Evolutionary conservation across 1,140 invertebrate genomes (phyloP).

Genomic region (Arctopsyche grandis): DNA sequence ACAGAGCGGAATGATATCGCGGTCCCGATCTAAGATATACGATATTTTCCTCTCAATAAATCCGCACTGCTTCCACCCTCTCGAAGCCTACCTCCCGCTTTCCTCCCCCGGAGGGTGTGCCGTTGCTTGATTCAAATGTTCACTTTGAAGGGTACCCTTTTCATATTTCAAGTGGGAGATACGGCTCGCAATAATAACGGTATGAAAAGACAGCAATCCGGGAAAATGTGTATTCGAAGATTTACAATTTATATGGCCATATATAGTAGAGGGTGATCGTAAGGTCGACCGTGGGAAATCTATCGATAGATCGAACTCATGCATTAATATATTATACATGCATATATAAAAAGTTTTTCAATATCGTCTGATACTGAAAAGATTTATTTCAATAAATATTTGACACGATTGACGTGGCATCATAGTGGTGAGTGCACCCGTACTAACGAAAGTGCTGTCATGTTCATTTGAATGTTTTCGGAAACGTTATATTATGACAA

Average conservation of each 20-base stretch:
- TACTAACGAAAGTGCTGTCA: background rate
- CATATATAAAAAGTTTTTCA: no score
- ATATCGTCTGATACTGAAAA: no score
- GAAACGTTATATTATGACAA: no score
- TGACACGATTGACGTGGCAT: background rate
- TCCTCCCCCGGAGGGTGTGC: background rate
- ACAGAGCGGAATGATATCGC: slow-evolving; percentile 28
- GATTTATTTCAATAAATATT: no score
- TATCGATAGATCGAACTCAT: no score
- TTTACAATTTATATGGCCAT: no score
- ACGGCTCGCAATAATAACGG: slow-evolving; percentile 15
- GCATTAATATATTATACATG: no score
- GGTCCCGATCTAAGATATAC: slow-evolving; percentile 35
- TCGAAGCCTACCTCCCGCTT: background rate
- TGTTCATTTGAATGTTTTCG: background rate
- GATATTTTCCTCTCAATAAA: slow-evolving; percentile 42
- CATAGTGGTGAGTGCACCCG: no score
- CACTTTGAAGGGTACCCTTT: slow-evolving; percentile 36
- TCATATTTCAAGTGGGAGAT: slow-evolving; percentile 34
- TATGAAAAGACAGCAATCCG: slow-evolving; percentile 11
- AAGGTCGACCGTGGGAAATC: no score
- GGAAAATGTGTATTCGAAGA: slow-evolving; percentile 20
- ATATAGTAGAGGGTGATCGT: no score
- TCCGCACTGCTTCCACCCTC: background rate
- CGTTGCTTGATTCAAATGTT: slow-evolving; percentile 34